A percentile compares a stretch with the other conserved stretches of the same genome.
phyloP scores from a whole-genome alignment of 2,888 invertebrate species.

The Aphidoletes aphidimyza region DNA sequence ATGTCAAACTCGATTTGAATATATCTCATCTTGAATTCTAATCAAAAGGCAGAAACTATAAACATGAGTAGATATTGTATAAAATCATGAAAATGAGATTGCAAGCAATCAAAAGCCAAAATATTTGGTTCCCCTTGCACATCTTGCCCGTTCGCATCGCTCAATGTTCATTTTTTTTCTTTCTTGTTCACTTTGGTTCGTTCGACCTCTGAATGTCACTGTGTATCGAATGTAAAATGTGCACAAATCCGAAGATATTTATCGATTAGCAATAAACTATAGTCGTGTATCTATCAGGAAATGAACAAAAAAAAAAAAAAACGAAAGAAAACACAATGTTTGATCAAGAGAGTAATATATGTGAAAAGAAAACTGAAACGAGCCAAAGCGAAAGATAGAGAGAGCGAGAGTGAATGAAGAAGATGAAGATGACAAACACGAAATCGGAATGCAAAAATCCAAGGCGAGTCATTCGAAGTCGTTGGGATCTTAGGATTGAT shows the following conservation, averaged over 20 bases:
- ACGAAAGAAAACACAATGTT: no score
- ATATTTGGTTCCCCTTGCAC: no score
- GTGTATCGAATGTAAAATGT: not conserved
- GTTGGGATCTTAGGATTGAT: not conserved
- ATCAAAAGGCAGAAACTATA: not conserved
- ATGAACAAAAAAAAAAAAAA: not conserved
- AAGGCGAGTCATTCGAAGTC: not conserved
- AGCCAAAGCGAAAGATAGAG: no score
- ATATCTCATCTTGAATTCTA: constrained; percentile 24
- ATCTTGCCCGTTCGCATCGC: not conserved
- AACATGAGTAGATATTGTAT: not conserved
- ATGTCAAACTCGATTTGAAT: constrained; percentile 18
- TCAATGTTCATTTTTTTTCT: not conserved
- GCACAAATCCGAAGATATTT: constrained; percentile 1
- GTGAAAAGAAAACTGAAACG: no score
- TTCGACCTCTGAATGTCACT: not conserved
- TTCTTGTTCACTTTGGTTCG: not conserved
- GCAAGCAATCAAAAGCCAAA: not conserved
- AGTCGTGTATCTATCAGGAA: constrained; percentile 13
- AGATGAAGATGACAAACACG: no score
- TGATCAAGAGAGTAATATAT: no score
- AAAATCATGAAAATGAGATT: not conserved
- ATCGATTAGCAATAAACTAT: constrained; percentile 14
- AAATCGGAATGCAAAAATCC: constrained; percentile 8
- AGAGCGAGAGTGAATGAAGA: not conserved